Evolutionary conservation across 2,888 invertebrate genomes (phyloP).

Genomic region (Falcaria lacertinaria): DNA sequence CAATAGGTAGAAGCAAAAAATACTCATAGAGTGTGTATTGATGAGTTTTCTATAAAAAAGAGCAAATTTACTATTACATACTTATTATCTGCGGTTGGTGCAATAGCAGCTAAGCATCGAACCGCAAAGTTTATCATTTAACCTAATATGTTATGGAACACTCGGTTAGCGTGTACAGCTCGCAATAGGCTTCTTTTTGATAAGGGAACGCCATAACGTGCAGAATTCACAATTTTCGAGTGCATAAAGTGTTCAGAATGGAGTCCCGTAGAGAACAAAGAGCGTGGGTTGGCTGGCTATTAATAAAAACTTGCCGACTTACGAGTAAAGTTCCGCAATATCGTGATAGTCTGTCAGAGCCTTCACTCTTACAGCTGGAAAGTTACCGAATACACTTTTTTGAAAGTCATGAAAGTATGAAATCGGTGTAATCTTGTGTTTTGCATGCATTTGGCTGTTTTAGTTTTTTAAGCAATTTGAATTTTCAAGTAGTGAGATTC

Average conservation of each 20-base stretch:
- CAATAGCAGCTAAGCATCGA: too few relatives aligned
- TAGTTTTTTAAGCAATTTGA: constrained; percentile 14
- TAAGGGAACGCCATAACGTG: constrained; percentile 39
- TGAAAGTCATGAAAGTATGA: constrained; percentile 1
- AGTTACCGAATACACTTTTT: constrained; percentile 6
- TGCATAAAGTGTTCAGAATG: constrained; percentile 36
- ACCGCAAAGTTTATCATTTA: too few relatives aligned
- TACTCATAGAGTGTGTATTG: too few relatives aligned
- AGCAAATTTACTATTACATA: too few relatives aligned
- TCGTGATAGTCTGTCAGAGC: constrained; percentile 48
- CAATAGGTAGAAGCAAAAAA: too few relatives aligned
- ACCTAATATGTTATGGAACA: too few relatives aligned
- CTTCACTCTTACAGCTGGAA: constrained; percentile 38
- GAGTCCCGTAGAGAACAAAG: constrained; percentile 49
- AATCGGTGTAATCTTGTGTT: constrained; percentile 12
- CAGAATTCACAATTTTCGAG: constrained; percentile 46
- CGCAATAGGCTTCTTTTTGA: too few relatives aligned
- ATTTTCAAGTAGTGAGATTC: constrained; percentile 17
- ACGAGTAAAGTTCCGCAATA: constrained; percentile 61
- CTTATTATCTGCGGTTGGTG: too few relatives aligned
- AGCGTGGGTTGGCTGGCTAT: constrained; percentile 40
- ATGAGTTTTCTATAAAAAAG: too few relatives aligned
- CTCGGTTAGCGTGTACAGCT: too few relatives aligned
- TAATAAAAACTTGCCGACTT: constrained; percentile 60
- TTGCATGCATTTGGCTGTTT: constrained; percentile 22